phyloP scores from a whole-genome alignment of 2,888 invertebrate species.

The Habrosyne pyritoides region DNA sequence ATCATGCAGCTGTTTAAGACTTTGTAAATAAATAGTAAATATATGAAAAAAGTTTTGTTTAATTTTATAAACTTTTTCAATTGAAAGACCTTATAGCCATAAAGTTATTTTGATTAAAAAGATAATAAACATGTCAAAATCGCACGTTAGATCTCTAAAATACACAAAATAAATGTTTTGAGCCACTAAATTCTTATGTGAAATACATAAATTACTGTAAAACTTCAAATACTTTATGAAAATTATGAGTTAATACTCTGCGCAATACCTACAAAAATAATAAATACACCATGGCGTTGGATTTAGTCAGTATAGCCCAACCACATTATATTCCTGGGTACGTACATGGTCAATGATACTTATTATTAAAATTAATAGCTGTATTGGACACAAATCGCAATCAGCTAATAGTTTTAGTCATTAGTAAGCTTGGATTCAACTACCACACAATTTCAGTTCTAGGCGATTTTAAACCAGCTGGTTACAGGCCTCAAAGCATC shows the following conservation, averaged over 20 bases:
- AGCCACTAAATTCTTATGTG: constrained; percentile 10
- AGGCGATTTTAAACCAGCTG: too few species aligned
- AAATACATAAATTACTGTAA: constrained; percentile 20
- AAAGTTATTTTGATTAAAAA: background rate
- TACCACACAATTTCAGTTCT: too few species aligned
- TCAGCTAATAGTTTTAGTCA: too few species aligned
- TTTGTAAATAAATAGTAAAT: too few species aligned
- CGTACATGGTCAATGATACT: constrained; percentile 34
- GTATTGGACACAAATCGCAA: too few species aligned
- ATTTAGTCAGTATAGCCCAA: constrained; percentile 85
- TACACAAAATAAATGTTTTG: constrained; percentile 35
- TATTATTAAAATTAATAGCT: too few species aligned
- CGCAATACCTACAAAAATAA: constrained; percentile 19
- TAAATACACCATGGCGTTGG: constrained; percentile 71
- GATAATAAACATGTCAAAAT: constrained; percentile 22
- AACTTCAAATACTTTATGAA: constrained; percentile 26
- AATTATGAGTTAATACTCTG: constrained; percentile 50
- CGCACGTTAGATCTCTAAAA: constrained; percentile 22
- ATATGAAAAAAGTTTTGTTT: too few species aligned
- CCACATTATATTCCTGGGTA: constrained; percentile 91
- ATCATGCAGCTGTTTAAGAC: too few species aligned
- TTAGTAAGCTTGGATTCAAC: too few species aligned
- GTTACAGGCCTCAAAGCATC: too few species aligned
- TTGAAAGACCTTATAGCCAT: too few species aligned
- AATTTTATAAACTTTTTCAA: background rate